phyloP scores from a whole-genome alignment of 1,140 invertebrate species.

The Notospermus geniculatus region DNA sequence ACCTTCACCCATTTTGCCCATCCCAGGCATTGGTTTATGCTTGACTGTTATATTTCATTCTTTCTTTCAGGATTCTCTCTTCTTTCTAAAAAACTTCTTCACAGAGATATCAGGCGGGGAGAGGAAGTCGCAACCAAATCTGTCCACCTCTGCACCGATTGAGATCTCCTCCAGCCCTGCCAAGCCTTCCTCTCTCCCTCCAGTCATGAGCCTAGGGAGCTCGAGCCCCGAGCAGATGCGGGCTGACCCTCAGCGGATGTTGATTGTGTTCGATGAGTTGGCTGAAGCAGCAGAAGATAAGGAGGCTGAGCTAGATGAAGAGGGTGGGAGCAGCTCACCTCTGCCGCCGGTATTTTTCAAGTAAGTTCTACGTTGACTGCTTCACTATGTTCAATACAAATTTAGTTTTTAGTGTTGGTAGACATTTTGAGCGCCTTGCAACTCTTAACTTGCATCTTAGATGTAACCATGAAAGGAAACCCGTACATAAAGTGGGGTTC shows the following conservation, averaged over 20 bases:
- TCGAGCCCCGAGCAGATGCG: conserved; percentile 7
- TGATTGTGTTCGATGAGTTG: conserved; percentile 48
- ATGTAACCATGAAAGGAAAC: too few species aligned
- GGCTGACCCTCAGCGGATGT: conserved; percentile 27
- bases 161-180: conserved; percentile 17
- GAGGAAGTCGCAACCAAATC: conserved; percentile 13
- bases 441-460: too few species aligned
- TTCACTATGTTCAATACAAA: too few species aligned
- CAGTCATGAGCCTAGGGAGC: conserved; percentile 29
- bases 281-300: conserved; percentile 18
- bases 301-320: conserved; percentile 13
- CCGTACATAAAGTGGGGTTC: too few species aligned
- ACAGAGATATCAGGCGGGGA: conserved; percentile 60
- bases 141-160: conserved; percentile 15
- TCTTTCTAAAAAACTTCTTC: conserved; percentile 85
- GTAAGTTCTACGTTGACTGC: too few species aligned
- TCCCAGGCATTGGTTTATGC: too few species aligned
- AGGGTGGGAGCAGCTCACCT: background rate
- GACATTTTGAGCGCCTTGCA: too few species aligned
- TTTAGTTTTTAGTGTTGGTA: too few species aligned
- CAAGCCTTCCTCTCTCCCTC: conserved; percentile 24
- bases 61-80: conserved; percentile 68
- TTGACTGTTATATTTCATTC: conserved; percentile 1
- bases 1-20: too few species aligned
- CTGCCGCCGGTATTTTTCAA: conserved; percentile 48